Evolutionary conservation across 2,888 invertebrate species (phyloP).

Genomic region (Agrotis exclamationis): DNA sequence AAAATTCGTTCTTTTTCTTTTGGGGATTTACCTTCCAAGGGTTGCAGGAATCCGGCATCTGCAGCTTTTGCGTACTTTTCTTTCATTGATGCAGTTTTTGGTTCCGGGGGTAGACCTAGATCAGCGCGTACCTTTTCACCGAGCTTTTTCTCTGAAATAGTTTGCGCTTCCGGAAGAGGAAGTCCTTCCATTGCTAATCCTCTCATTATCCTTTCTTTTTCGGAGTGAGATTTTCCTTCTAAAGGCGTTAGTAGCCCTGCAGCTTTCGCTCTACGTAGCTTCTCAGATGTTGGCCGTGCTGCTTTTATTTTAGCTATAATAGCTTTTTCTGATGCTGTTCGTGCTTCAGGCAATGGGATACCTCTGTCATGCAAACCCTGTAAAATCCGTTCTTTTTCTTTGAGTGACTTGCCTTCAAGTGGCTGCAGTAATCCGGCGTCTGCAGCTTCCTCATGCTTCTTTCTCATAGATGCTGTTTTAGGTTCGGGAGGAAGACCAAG

Average conservation of each 20-base stretch:
- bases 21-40: constrained; percentile 22
- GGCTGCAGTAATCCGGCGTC: constrained; percentile 1
- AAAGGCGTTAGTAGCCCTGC: constrained; percentile 7
- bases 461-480: background rate
- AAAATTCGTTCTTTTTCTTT: constrained; percentile 17
- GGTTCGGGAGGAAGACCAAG: constrained; percentile 15
- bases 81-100: constrained; percentile 2
- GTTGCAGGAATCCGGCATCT: constrained; percentile 4
- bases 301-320: background rate
- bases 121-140: constrained; percentile 7
- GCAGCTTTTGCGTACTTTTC: constrained; percentile 4
- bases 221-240: background rate
- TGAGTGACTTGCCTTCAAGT: constrained; percentile 11
- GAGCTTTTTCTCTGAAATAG: background rate
- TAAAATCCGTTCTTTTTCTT: background rate
- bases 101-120: constrained; percentile 10
- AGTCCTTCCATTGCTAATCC: constrained; percentile 24
- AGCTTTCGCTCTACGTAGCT: background rate
- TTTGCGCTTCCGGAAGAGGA: constrained; percentile 1
- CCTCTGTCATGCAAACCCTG: constrained; percentile 12
- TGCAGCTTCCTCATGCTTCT: constrained; percentile 4
- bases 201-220: constrained; percentile 10
- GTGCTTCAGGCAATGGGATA: constrained; percentile 9
- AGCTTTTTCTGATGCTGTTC: background rate
- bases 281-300: background rate